Evolutionary conservation across 2,797 vertebrate genomes (phyloP).

Genomic region (Podarcis lilfordi): DNA sequence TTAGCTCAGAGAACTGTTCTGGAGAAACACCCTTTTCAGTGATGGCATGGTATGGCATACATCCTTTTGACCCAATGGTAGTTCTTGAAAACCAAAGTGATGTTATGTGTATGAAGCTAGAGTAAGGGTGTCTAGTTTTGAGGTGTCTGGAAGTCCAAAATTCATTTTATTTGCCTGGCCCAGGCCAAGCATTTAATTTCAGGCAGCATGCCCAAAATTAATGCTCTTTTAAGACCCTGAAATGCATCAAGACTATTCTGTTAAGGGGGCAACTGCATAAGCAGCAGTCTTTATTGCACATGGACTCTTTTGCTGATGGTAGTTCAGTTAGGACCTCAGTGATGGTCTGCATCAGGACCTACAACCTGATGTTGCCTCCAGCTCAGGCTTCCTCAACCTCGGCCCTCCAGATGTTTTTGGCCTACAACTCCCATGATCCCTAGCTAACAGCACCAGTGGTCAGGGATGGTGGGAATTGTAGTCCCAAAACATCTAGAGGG

Average conservation of each 20-base stretch:
- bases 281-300: neutral
- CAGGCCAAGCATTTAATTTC: neutral
- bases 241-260: no score
- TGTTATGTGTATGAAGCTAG: no score
- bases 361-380: no score
- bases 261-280: neutral
- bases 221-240: no score
- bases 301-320: neutral
- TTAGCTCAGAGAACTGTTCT: neutral
- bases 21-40: neutral
- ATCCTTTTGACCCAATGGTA: neutral
- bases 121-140: neutral
- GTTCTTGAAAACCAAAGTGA: neutral
- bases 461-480: no score
- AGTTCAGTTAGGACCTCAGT: neutral
- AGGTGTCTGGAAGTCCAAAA: neutral
- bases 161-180: neutral
- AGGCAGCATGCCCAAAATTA: neutral
- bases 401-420: no score
- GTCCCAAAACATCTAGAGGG: no score
- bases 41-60: no score
- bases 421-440: no score
- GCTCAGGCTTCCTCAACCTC: no score
- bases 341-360: neutral
- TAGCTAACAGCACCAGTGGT: no score